A percentile compares a stretch with the other conserved stretches of the same genome.
Evolutionary conservation across 2,797 vertebrate genomes (phyloP).

Genomic region (Parambassis ranga): DNA sequence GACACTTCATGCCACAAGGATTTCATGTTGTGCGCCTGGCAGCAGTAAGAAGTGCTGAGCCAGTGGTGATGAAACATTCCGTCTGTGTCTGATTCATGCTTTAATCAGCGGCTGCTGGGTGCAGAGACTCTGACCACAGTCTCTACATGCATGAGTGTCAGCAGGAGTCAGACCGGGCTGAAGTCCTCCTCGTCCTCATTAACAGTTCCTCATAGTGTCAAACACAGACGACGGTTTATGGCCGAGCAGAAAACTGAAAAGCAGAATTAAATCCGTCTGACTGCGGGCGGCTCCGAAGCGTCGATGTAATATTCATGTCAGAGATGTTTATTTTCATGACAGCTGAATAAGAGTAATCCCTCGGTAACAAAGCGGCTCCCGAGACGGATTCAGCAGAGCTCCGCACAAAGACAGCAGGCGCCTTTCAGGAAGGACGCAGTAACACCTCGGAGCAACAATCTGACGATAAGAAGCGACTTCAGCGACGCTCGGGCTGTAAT

Average conservation of each 20-base stretch:
- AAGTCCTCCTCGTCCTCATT: constrained; percentile 17
- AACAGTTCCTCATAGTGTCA: constrained; percentile 33
- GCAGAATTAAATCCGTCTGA: constrained; percentile 10
- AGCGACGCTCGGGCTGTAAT: too few relatives aligned
- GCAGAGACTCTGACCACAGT: background rate
- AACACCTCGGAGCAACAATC: too few relatives aligned
- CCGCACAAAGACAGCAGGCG: background rate
- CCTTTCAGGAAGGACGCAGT: too few relatives aligned
- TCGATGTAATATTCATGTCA: constrained; percentile 26
- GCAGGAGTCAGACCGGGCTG: constrained; percentile 8
- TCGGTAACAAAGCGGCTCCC: constrained; percentile 15
- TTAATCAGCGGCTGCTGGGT: constrained; percentile 36
- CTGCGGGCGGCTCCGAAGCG: background rate
- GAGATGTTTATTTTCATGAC: constrained; percentile 44
- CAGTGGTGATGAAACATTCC: background rate
- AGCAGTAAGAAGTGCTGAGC: background rate
- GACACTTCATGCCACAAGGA: too few relatives aligned
- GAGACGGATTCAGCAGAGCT: constrained; percentile 26
- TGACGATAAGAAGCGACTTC: too few relatives aligned
- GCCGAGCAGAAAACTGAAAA: background rate
- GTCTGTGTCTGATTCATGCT: constrained; percentile 16
- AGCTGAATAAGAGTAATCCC: constrained; percentile 40
- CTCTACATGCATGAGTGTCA: constrained; percentile 12
- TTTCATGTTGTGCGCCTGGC: too few relatives aligned
- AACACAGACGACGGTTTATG: background rate